A percentile compares a stretch with the other conserved stretches of the same genome.
Conservation (phyloP, 2,888 invertebrate genomes). For the Plebejus melissa region DNA sequence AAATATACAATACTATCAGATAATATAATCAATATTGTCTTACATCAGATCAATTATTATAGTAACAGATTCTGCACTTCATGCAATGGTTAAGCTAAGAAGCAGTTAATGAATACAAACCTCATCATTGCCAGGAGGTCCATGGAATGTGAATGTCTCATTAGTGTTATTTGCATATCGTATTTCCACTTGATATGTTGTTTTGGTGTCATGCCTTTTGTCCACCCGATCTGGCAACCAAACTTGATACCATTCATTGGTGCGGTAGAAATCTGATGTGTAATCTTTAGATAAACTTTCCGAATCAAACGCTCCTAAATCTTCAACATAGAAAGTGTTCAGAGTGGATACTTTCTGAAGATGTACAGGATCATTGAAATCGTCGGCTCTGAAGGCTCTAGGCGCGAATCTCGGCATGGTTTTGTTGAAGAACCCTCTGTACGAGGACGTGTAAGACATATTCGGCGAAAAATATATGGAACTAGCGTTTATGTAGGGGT, state of each 20-base stretch:
- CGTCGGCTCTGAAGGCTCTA: slow-evolving; percentile 92
- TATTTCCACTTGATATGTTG: slow-evolving; percentile 95
- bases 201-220: slow-evolving; percentile 92
- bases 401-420: slow-evolving; percentile 97
- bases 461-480: slow-evolving; percentile 96
- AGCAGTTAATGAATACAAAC: slow-evolving; percentile 48
- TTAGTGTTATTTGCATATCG: slow-evolving; percentile 96
- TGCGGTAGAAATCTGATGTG: slow-evolving; percentile 92
- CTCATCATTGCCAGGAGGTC: slow-evolving; percentile 94
- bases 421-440: slow-evolving; percentile 96
- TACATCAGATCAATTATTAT: no score
- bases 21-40: no score
- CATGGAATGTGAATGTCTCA: slow-evolving; percentile 97
- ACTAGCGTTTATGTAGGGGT: slow-evolving; percentile 94
- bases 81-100: neutral
- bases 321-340: slow-evolving; percentile 92
- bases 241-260: slow-evolving; percentile 94
- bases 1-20: neutral
- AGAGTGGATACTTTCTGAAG: slow-evolving; percentile 94
- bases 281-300: slow-evolving; percentile 92
- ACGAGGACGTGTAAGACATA: slow-evolving; percentile 95
- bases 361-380: slow-evolving; percentile 98
- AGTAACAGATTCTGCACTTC: no score
- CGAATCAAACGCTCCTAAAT: slow-evolving; percentile 90
- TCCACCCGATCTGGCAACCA: slow-evolving; percentile 95